Evolutionary conservation across 2,113 vertebrate genomes (phyloP).

Genomic region (Oriolus oriolus): DNA sequence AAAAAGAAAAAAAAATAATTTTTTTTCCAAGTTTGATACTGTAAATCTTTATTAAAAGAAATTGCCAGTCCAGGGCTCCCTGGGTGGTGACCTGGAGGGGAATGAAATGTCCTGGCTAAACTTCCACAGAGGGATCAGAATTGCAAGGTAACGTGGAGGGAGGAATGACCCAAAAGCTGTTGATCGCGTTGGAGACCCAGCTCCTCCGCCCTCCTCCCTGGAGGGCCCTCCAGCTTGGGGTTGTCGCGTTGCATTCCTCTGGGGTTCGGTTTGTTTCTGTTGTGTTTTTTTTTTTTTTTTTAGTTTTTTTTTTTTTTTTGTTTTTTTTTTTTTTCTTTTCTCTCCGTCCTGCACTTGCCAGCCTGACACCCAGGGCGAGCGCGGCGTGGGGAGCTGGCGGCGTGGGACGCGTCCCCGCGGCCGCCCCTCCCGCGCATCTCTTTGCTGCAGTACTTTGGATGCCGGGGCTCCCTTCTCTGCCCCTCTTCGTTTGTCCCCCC

Average conservation of each 20-base stretch:
- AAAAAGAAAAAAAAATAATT: conserved; percentile 60
- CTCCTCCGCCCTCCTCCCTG: conserved; percentile 31
- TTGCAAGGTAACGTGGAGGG: conserved; percentile 37
- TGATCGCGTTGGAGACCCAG: background rate
- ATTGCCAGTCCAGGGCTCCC: conserved; percentile 67
- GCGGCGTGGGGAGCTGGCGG: background rate
- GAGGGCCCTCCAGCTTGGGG: conserved; percentile 56
- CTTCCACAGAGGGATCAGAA: conserved; percentile 51
- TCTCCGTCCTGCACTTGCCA: conserved; percentile 14
- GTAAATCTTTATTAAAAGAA: conserved; percentile 69
- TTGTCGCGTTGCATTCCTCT: conserved; percentile 56
- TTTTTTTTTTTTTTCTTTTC: background rate
- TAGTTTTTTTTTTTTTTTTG: background rate
- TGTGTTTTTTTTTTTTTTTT: background rate
- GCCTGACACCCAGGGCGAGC: background rate
- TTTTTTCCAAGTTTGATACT: conserved; percentile 75
- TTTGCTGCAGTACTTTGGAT: background rate
- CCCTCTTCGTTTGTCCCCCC: background rate
- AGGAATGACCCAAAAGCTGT: conserved; percentile 43
- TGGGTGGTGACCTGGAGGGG: conserved; percentile 55
- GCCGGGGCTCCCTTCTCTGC: background rate
- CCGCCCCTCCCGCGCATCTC: background rate
- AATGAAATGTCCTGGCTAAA: conserved; percentile 9
- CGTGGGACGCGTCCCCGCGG: background rate
- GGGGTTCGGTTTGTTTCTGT: conserved; percentile 34